A percentile compares a stretch with the other conserved stretches of the same genome.
phyloP scores from a whole-genome alignment of 2,113 vertebrate species.

The Chaetura pelagica region DNA sequence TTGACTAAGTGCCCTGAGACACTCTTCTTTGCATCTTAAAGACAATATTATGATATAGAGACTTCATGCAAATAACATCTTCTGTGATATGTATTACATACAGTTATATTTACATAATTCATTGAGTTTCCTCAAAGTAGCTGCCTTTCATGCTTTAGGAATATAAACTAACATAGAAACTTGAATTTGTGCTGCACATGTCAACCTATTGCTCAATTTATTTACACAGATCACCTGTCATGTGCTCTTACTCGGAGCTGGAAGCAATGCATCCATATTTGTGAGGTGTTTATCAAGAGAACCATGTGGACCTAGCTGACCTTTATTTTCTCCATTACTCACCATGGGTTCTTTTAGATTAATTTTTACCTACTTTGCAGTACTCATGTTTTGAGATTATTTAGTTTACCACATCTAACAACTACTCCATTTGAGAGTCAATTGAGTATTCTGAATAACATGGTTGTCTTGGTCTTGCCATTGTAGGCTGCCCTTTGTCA shows the following conservation, averaged over 20 bases:
- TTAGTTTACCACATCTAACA: neutral
- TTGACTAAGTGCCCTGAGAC: conserved; percentile 11
- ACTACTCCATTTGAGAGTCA: neutral
- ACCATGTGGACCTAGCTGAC: neutral
- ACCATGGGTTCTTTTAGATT: neutral
- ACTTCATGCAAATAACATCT: neutral
- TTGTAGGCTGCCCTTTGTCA: neutral
- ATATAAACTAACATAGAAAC: neutral
- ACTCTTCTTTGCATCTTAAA: neutral
- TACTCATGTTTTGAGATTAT: neutral
- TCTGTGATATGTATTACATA: neutral
- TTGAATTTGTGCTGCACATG: neutral
- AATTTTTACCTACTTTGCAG: neutral
- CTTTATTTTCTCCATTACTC: neutral
- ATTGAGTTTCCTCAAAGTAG: neutral
- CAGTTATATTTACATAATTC: neutral
- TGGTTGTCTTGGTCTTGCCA: neutral
- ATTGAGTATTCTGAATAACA: neutral
- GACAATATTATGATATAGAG: neutral
- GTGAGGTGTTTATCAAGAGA: neutral
- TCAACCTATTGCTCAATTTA: neutral
- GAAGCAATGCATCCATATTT: neutral
- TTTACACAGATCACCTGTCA: neutral
- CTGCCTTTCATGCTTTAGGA: neutral
- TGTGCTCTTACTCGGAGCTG: neutral